Conservation (phyloP, 2,888 invertebrate genomes). For the Cheilosia grossa region DNA sequence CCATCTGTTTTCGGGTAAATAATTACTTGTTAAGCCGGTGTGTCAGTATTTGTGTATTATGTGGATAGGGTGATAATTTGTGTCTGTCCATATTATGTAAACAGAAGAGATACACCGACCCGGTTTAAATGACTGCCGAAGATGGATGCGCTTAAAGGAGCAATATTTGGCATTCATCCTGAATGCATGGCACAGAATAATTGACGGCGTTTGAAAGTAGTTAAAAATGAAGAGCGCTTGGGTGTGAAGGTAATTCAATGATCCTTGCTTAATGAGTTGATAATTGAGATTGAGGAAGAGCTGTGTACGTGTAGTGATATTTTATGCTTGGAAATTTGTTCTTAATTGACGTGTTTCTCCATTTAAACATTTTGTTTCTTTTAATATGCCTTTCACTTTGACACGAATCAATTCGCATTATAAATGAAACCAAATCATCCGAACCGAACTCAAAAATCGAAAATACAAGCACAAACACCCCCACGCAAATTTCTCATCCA, state of each 20-base stretch:
- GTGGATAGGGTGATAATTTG: constrained; percentile 26
- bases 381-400: constrained; percentile 2
- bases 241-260: constrained; percentile 53
- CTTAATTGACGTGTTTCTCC: neutral
- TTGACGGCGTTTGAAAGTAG: constrained; percentile 5
- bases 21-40: constrained; percentile 64
- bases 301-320: neutral
- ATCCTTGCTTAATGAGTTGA: constrained; percentile 49
- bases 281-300: constrained; percentile 48
- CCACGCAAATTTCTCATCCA: constrained; percentile 10
- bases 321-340: neutral
- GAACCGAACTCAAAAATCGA: neutral
- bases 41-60: constrained; percentile 22
- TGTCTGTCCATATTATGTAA: neutral
- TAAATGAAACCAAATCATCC: constrained; percentile 40
- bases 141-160: constrained; percentile 24
- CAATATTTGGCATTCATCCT: constrained; percentile 51
- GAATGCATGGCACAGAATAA: constrained; percentile 26
- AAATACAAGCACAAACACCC: constrained; percentile 1
- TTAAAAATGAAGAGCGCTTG: neutral
- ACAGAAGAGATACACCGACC: neutral
- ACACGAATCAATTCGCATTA: constrained; percentile 32
- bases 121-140: neutral
- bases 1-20: constrained; percentile 72
- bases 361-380: neutral